Evolutionary conservation across 2,113 vertebrate species (phyloP).

Genomic region (Phalacrocorax brasilianus): DNA sequence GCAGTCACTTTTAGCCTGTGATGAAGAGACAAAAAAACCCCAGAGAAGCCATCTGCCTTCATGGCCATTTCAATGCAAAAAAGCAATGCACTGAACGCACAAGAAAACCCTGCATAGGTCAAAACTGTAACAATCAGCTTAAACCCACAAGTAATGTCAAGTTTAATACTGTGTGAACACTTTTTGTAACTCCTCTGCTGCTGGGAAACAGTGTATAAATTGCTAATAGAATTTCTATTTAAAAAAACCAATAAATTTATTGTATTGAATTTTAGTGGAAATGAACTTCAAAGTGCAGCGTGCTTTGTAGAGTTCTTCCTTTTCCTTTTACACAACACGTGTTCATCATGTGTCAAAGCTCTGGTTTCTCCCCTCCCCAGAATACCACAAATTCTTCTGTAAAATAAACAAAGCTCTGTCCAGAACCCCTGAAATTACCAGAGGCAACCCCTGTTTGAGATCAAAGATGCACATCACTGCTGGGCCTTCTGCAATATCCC

Average conservation of each 20-base stretch:
- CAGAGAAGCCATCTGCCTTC: not conserved
- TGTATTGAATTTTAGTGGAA: not conserved
- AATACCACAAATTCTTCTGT: slow-evolving; percentile 76
- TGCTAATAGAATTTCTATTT: not conserved
- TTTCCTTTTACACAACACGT: not conserved
- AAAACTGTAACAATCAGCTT: not conserved
- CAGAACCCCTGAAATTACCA: slow-evolving; percentile 61
- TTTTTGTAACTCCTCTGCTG: not conserved
- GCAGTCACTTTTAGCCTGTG: not conserved
- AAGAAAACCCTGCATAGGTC: not conserved
- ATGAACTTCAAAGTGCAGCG: not conserved
- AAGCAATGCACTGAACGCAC: fast-evolving
- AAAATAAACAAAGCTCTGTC: slow-evolving; percentile 70
- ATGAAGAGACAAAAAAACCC: not conserved
- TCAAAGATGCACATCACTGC: slow-evolving; percentile 62
- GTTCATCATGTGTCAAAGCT: slow-evolving; percentile 22
- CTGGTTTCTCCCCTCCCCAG: slow-evolving; percentile 47
- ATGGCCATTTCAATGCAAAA: not conserved
- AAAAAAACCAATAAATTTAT: not conserved
- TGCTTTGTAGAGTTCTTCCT: not conserved
- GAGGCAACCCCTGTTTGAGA: slow-evolving; percentile 50
- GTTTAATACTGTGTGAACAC: fast-evolving
- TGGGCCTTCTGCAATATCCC: slow-evolving; percentile 32
- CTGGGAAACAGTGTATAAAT: not conserved
- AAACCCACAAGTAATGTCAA: not conserved